Evolutionary conservation across 2,113 vertebrate genomes (phyloP), one percentile per base, ranked within the genome.

Genomic region (Grammomys surdaster): DNA sequence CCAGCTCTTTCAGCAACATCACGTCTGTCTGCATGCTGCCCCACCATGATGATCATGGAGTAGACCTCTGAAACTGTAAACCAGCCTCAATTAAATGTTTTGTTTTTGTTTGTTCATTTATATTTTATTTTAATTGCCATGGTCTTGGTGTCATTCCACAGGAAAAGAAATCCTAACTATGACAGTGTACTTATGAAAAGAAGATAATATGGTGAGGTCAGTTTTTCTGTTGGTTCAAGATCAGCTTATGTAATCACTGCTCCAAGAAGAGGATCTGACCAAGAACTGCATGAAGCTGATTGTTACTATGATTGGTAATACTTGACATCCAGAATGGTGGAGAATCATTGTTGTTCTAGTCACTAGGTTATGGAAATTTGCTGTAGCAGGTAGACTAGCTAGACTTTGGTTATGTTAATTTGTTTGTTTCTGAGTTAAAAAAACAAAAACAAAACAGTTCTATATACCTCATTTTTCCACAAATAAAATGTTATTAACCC

Each of bases 371-470:
- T 9, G 11, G 7, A 48, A 22, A 24, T 88, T 89, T 48, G 26
- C 36, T 51, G 5, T 14, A 51, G 26, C 7, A 78, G 6, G 4
- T 8, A 3, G 9, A 63, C 54, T 90, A 60, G 8, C 48, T 69
- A 58, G 80, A 20, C 19, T 10, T 77, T 70, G 9, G 6, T 14
- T 58, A 28, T 11, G 10, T 13, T n/a, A 26, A 73, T n/a, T 70
- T 88, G n/a, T 88, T 54, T 90, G 16, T 78, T 88, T 93, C 77
- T 90, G 22, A 72, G 40, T 81, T 3, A 88, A 91, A 89, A 20
- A 95, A 92, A 12, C 63, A 67, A 14, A 84, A 51, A 0, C 4
- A 69, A 63, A 14, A 82, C 48, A 91, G 69, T 72, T 81, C 2
- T 86, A 43, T 1, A 1, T 6, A 28, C 2, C 7, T 77, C 17